phyloP scores from a whole-genome alignment of 2,113 vertebrate genomes.

The Phrynosoma platyrhinos region DNA sequence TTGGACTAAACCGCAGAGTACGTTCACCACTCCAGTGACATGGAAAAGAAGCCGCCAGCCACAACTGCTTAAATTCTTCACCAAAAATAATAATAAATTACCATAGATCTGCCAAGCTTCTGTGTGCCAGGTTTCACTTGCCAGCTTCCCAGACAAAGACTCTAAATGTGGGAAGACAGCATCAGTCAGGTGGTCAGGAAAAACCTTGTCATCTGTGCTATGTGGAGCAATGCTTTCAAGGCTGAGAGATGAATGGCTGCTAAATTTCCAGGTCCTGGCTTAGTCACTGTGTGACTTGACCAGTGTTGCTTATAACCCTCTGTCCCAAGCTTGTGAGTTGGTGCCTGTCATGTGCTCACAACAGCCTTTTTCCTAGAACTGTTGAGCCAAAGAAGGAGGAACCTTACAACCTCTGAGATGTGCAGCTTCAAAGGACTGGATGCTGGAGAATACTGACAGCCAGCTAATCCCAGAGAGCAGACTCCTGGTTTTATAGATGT shows the following conservation, averaged over 20 bases:
- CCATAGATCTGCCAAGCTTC: not conserved
- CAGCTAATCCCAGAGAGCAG: not conserved
- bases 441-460: not conserved
- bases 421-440: not conserved
- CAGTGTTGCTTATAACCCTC: not conserved
- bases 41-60: too few relatives aligned
- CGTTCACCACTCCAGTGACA: too few relatives aligned
- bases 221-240: not conserved
- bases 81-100: too few relatives aligned
- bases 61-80: not conserved
- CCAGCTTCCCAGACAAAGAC: not conserved
- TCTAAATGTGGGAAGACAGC: not conserved
- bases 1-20: too few relatives aligned
- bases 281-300: constrained; percentile 14
- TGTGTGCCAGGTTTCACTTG: not conserved
- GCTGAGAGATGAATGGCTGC: not conserved
- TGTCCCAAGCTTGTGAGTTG: constrained; percentile 3
- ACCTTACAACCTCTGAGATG: not conserved
- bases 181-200: not conserved
- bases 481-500: not conserved
- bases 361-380: not conserved
- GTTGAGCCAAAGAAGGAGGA: not conserved
- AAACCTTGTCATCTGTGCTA: not conserved
- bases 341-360: not conserved
- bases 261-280: constrained; percentile 17